A percentile compares a stretch with the other conserved stretches of the same genome.
phyloP scores from a whole-genome alignment of 2,113 vertebrate species.

The Mustelus asterias region DNA sequence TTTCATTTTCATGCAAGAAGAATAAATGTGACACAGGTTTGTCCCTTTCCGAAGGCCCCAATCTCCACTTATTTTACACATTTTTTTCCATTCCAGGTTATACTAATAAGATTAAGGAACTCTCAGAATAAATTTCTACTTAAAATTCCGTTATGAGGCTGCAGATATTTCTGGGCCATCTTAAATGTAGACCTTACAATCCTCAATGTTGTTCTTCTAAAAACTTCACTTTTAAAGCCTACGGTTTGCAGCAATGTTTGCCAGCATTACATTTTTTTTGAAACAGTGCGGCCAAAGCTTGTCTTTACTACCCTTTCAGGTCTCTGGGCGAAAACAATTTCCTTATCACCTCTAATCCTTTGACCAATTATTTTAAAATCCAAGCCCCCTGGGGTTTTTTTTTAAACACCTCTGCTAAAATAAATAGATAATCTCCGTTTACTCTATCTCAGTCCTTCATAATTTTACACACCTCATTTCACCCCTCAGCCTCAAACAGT shows the following conservation, averaged over 20 bases:
- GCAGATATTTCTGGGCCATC: background rate
- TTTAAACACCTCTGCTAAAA: background rate
- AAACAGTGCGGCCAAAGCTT: background rate
- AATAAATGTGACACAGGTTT: background rate
- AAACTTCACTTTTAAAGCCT: background rate
- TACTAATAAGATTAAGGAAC: background rate
- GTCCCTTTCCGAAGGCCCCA: background rate
- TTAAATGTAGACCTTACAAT: too few species aligned
- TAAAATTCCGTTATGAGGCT: background rate
- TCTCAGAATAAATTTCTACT: background rate
- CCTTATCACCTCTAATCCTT: background rate
- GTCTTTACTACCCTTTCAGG: too few species aligned
- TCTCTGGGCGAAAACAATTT: background rate
- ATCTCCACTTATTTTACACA: background rate
- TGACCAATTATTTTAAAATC: background rate
- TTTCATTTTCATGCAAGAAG: background rate
- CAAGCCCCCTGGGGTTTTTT: too few species aligned
- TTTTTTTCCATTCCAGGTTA: background rate
- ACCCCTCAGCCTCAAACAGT: background rate
- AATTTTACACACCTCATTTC: background rate
- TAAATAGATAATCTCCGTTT: background rate
- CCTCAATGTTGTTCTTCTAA: background rate
- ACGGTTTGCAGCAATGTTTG: background rate
- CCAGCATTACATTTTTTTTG: background rate
- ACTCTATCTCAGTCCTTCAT: too few species aligned